Evolutionary conservation across 2,113 vertebrate species (phyloP), one percentile per base, ranked within the genome.

Genomic region (Dissostichus mawsoni): DNA sequence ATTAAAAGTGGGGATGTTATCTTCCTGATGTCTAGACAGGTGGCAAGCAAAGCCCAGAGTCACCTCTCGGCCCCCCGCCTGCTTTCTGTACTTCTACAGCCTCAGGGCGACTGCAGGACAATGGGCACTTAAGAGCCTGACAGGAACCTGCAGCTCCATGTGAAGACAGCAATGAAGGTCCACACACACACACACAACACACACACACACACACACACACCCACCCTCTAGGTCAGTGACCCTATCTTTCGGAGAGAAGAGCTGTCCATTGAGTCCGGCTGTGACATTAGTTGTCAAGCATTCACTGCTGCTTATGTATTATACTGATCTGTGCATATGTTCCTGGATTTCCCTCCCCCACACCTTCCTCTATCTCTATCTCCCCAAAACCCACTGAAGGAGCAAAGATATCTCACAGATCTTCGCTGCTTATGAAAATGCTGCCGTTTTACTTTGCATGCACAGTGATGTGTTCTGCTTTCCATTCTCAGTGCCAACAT

Each of bases 1-100:
- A 90, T 91, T 93, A 87, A 85, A 91, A 84, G 81, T 74, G 74
- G 20, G 55, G 78, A 89, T 80, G 67, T 82, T 92, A 92, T 92
- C 89, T 84, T 58, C 55, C 67, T 81, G 79, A 88, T 90, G 90
- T 92, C 89, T 92, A 88, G 92, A 92, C 91, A 91, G 90, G 91
- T 92, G 87, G 90, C 76, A 62, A 84, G 81, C 17, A 84, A 81
- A 88, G 84, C 80, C 76, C 51, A 66, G 73, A 84, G 87, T 82
- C 66, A 84, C 66, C 82, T 81, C 59, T 78, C 78, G 52, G 74
- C 66, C 58, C 33, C 25, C 74, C 11, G 6, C 59, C 69, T 84
- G 77, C 68, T 66, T 74, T 77, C 87, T 81, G 64, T 80, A 58
- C 78, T 20, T 36, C 57, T 33, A 50, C 44, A 55, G 76, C 88